Base-by-base conservation (phyloP, 2,888 invertebrate species). In the Yponomeuta malinellus region DNA sequence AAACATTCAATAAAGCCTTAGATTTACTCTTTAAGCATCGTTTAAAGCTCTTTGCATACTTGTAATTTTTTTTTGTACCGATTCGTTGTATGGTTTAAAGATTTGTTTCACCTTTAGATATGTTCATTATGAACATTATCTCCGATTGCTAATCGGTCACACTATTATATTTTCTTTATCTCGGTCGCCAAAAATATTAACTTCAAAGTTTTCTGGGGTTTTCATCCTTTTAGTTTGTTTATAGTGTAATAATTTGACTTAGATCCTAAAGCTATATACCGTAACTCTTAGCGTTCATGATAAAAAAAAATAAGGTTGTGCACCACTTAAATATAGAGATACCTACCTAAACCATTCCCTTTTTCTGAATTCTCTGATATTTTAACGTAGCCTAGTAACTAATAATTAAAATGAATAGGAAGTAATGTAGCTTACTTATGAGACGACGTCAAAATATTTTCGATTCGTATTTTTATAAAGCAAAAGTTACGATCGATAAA, bases 401-500 rank as follows among this genome's bases (percentile, higher is more conserved):
- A 59, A 59, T 76, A 71, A 85, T 78, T 77, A 89, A 91, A 90
- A 78, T 76, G 80, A 83, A 59, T 89, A 89, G 87, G 76, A 12
- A 86, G 78, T 90, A 88, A 88, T 76, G 86, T 91, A 92, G 92
- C 90, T 90, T 92, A 89, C 86, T 80, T 79, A 83, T 89, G 88
- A 90, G 88, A 84, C 83, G 90, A 85, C 87, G 91, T 91, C 89
- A 82, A 88, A 81, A 89, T 90, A 91, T 90, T 92, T 91, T 91
- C 89, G 89, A 92, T 90, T 91, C 90, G 91, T 91, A 90, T 92
- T 91, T 92, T 91, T 90, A 90, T 90, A 90, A 89, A 88, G 87
- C 89, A 90, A 90, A 90, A 88, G 87, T 89, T 89, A 88, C 90
- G 91, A 91, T 90, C 83, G 91, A 88, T 80, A 81, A 23, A 82